These are phyloP conservation scores for Augochlorella aurata DNA, from an alignment of 2,888 invertebrate species.

Conservation along the genomic window DNA sequence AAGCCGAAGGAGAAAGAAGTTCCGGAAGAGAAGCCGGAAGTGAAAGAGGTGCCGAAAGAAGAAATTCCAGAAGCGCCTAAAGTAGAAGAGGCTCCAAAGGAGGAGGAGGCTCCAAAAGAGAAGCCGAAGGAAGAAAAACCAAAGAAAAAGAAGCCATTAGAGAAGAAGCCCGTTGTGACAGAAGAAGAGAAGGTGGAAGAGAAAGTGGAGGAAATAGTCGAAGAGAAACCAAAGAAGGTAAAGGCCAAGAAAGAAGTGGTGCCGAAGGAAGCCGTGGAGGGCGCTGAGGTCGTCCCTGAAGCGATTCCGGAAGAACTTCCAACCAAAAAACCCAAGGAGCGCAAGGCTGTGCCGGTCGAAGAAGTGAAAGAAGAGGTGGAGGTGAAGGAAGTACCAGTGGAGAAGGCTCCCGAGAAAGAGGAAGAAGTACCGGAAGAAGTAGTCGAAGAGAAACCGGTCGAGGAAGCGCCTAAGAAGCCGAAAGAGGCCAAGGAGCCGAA, in stretches of 20 bases:
- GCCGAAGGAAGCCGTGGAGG: constrained; percentile 61
- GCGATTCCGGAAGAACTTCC: constrained; percentile 51
- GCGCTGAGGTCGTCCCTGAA: constrained; percentile 64
- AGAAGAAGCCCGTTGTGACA: constrained; percentile 64
- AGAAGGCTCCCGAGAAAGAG: constrained; percentile 64
- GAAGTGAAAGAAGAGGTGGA: constrained; percentile 72
- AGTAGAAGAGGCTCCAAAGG: constrained; percentile 19
- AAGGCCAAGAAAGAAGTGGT: constrained; percentile 56
- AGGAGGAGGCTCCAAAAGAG: constrained; percentile 46
- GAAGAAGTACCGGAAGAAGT: constrained; percentile 61
- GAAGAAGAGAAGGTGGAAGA: constrained; percentile 64
- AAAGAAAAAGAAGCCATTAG: constrained; percentile 63
- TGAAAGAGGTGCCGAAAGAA: constrained; percentile 43
- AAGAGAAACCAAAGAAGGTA: constrained; percentile 53
- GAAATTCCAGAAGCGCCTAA: constrained; percentile 27
- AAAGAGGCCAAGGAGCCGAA: constrained; percentile 74
- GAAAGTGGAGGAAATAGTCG: constrained; percentile 63
- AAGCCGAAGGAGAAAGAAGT: constrained; percentile 32
- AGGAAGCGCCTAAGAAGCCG: constrained; percentile 51
- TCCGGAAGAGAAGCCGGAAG: constrained; percentile 29
- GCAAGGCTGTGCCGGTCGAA: constrained; percentile 58
- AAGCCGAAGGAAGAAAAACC: constrained; percentile 70
- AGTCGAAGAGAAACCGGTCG: constrained; percentile 61
- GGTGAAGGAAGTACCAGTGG: constrained; percentile 54
- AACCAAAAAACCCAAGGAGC: constrained; percentile 47